Evolutionary conservation across 2,113 vertebrate genomes (phyloP), one percentile per base, ranked within the genome.

Genomic region (Probosciger aterrimus): DNA sequence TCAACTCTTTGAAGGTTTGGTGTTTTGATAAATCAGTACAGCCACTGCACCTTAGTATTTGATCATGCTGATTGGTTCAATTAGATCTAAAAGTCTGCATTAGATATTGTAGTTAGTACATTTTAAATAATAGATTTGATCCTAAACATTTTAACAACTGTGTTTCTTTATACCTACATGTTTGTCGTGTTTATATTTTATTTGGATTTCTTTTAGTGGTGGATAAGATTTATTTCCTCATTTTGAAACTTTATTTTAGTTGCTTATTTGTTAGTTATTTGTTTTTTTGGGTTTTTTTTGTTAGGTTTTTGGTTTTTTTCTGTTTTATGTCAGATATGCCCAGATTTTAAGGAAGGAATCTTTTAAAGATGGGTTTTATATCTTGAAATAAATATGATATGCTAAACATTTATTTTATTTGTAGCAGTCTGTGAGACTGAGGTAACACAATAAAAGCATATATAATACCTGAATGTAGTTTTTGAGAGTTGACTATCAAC

Each of bases 1-100:
- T 68, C 83, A 79, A 20, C 41, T 87, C 15, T 84, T 70, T 57
- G 60, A 94, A 91, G 90, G 65, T 84, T 96, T 92, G 47, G 9
- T 88, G 41, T 76, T 93, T 96, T 89, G 81, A 73, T 95, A 95
- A 95, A 93, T 69, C 76, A 92, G 47, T 64, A 62, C 77, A 87
- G 68, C 35, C 60, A 77, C 59, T 60, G 64, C 18, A 44, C 73
- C 25, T 86, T 84, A 62, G 25, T 73, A 27, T 88, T 43, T 75
- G 46, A 30, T 94, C 41, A n/a, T 74, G 47, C 13, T 86, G 60
- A 83, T 82, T 88, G 83, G 50, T 62, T 86, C 60, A 93, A 55
- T 90, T 81, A 78, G 22, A 84, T n/a, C 39, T 84, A 78, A 65
- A 93, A 91, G 39, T 86, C 59, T 96, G 52, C 60, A 39, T 81